A percentile compares a stretch with the other conserved stretches of the same genome.
Conservation (phyloP, 2,113 vertebrate genomes). For the Ceyx cyanopectus region DNA sequence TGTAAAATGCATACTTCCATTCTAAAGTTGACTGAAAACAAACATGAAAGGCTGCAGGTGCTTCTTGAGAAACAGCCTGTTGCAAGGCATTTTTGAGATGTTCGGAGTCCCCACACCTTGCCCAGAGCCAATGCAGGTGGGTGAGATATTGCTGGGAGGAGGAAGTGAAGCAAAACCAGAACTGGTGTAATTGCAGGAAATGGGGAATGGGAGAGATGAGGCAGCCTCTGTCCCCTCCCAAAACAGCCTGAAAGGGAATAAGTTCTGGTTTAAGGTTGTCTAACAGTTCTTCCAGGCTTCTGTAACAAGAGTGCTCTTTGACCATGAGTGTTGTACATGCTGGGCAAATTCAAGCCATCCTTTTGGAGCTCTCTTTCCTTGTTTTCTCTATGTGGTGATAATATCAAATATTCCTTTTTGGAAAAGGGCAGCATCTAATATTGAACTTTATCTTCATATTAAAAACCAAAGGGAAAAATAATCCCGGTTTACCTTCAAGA, state of each 20-base stretch:
- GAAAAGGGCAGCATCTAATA: not conserved
- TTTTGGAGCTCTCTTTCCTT: not conserved
- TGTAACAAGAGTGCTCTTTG: not conserved
- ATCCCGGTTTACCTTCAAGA: not conserved
- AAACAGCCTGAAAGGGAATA: not conserved
- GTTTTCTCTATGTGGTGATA: not conserved
- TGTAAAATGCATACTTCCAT: not conserved
- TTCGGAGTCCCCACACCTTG: not conserved
- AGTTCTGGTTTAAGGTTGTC: not conserved
- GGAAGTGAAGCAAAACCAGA: not conserved
- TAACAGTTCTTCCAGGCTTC: not conserved
- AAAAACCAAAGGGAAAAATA: not conserved
- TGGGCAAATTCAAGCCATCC: not conserved
- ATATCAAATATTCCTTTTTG: not conserved
- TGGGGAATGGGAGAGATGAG: not conserved
- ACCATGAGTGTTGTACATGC: rapidly evolving
- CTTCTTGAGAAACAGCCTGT: not conserved
- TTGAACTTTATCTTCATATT: not conserved
- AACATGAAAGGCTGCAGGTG: not conserved
- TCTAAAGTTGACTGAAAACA: not conserved
- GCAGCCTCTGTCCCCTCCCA: not conserved
- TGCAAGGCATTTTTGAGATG: not conserved
- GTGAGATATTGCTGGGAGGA: rapidly evolving
- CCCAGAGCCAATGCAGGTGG: not conserved
- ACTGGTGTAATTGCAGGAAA: not conserved